Base-by-base conservation (phyloP, 2,797 vertebrate species). In the Xenops minutus region DNA sequence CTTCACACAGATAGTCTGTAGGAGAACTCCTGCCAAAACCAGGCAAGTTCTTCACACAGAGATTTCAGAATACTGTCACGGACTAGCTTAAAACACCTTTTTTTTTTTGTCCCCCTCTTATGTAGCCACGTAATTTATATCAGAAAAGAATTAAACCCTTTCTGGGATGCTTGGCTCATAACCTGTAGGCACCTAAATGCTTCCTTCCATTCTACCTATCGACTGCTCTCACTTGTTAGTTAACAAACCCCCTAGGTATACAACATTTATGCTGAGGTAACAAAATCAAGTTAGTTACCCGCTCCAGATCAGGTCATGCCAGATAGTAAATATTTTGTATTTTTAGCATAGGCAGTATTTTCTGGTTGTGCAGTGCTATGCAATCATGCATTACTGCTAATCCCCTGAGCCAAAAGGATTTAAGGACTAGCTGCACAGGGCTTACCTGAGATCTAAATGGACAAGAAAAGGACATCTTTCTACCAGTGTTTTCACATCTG, bases 381-480 rank as follows among this genome's bases (percentile, higher is more conserved):
- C 5, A 69, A 41, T 30, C 29, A 69, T 32, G 29, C 29, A n/a
- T 66, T 56, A 67, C 7, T 66, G 36, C 63, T 76, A 73, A 41
- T n/a, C 4, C 26, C 39, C n/a, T 16, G 32, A 89, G 55, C 36
- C 6, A 3, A 12, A 76, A 37, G 5, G 6, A 69, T 39, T 41
- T 78, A 67, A 91, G 29, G 39, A 34, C n/a, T 36, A 39, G 37
- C 5, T 88, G 29, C 11, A 75, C 49, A 88, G 2, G 49, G 67
- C 97, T 97, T 98, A 99, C 99, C 99, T 99, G 93, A 99, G 97
- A 97, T 99, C 99, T 88, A 99, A 97, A 55, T 98, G 97, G 44
- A 98, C 80, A 19, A 99, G 98, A 32, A 95, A 89, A 55, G 98
- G 98, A 94, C 99, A 99, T 96, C 98, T 98, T 78, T 95, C 96